Conservation (phyloP, 2,797 vertebrate species). For the Lophura swinhoii region DNA sequence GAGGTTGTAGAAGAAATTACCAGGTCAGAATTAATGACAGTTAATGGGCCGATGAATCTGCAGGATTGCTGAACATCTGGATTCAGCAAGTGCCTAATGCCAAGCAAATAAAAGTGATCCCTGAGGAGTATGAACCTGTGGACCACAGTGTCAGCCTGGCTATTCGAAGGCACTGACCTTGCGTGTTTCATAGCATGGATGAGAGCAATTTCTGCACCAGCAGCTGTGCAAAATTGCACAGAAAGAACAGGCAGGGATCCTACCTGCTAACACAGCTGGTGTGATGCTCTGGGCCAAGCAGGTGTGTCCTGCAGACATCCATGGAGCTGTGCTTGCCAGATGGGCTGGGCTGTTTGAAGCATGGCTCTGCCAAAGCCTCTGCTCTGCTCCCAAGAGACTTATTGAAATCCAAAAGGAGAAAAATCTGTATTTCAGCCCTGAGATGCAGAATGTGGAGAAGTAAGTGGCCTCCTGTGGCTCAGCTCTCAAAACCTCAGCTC, state of each 20-base stretch:
- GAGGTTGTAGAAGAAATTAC: not conserved
- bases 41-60: not conserved
- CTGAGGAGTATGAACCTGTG: not conserved
- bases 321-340: not conserved
- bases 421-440: not conserved
- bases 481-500: not conserved
- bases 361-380: not conserved
- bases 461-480: not conserved
- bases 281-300: fast-evolving
- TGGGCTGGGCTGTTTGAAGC: not conserved
- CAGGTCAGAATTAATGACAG: not conserved
- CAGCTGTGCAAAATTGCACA: fast-evolving
- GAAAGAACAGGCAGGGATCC: not conserved
- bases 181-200: not conserved
- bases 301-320: not conserved
- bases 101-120: not conserved
- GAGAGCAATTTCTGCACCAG: not conserved
- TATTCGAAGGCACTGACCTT: not conserved
- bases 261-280: fast-evolving
- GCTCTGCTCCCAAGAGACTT: not conserved
- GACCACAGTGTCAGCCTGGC: fast-evolving
- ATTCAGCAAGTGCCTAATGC: not conserved
- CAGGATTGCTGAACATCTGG: not conserved
- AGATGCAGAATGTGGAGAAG: not conserved
- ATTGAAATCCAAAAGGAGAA: not conserved